Conservation (phyloP, 2,113 vertebrate genomes). For the Menura novaehollandiae region DNA sequence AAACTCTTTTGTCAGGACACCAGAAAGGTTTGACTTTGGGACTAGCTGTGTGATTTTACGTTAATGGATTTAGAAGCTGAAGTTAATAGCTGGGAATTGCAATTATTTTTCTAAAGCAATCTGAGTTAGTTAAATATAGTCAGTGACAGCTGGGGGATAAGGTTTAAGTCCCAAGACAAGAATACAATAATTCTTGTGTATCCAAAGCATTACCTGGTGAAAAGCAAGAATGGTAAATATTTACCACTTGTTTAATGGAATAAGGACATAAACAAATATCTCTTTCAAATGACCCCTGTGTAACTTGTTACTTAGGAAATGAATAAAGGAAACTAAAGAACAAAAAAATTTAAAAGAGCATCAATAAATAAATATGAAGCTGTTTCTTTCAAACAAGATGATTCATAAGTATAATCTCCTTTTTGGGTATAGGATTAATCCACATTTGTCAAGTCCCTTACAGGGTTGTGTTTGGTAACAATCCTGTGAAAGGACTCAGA, state of each 20-base stretch:
- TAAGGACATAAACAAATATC: not conserved
- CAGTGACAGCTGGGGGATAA: not conserved
- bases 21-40: not conserved
- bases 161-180: not conserved
- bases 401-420: not conserved
- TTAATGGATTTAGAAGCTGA: not conserved
- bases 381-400: not conserved
- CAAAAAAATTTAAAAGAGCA: rapidly evolving
- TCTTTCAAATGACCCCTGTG: not conserved
- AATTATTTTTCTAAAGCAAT: constrained; percentile 21
- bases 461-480: not conserved
- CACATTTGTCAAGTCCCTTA: not conserved
- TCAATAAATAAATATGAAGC: not conserved
- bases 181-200: constrained; percentile 3
- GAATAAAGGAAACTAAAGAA: not conserved
- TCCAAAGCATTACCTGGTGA: constrained; percentile 4
- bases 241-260: constrained; percentile 3
- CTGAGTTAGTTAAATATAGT: not conserved
- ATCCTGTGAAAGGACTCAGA: not conserved
- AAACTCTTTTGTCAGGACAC: not conserved
- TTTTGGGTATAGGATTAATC: not conserved
- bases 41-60: not conserved
- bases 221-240: constrained; percentile 20
- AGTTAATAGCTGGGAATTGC: not conserved
- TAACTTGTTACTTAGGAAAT: not conserved